Conservation (phyloP, 2,797 vertebrate species). For the Melanotaenia trifasciata region DNA sequence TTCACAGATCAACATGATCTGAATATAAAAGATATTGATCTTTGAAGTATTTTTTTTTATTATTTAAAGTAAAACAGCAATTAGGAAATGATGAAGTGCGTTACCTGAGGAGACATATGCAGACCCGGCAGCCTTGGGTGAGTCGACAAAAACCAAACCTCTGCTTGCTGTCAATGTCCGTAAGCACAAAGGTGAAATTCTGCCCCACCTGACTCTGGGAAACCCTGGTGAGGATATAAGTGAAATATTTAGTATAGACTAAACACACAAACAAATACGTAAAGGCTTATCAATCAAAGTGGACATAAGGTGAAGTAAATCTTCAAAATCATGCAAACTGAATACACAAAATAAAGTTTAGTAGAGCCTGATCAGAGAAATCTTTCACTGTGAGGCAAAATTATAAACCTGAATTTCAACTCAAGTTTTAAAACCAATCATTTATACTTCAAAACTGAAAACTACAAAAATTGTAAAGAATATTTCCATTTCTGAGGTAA, state of each 20-base stretch:
- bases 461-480: constrained; percentile 40
- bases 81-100: constrained; percentile 16
- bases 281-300: constrained; percentile 1
- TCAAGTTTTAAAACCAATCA: constrained; percentile 42
- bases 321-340: not conserved
- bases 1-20: constrained; percentile 4
- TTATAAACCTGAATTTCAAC: constrained; percentile 12
- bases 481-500: constrained; percentile 23
- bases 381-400: not conserved
- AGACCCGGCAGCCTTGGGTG: constrained; percentile 91
- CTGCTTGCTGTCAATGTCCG: constrained; percentile 96
- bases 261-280: not conserved
- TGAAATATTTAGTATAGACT: constrained; percentile 16
- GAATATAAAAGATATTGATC: not conserved
- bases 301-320: constrained; percentile 3
- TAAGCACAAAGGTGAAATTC: constrained; percentile 98
- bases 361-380: not conserved
- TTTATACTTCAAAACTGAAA: constrained; percentile 33
- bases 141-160: constrained; percentile 97
- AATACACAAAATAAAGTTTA: not conserved
- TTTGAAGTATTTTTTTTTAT: not conserved
- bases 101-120: constrained; percentile 96
- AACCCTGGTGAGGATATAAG: constrained; percentile 79
- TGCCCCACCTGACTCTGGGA: constrained; percentile 94
- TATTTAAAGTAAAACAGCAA: not conserved